Percentiles rank a stretch among this genome's conserved stretches.
phyloP scores from a whole-genome alignment of 1,140 invertebrate genomes.

The Lethrus apterus region DNA sequence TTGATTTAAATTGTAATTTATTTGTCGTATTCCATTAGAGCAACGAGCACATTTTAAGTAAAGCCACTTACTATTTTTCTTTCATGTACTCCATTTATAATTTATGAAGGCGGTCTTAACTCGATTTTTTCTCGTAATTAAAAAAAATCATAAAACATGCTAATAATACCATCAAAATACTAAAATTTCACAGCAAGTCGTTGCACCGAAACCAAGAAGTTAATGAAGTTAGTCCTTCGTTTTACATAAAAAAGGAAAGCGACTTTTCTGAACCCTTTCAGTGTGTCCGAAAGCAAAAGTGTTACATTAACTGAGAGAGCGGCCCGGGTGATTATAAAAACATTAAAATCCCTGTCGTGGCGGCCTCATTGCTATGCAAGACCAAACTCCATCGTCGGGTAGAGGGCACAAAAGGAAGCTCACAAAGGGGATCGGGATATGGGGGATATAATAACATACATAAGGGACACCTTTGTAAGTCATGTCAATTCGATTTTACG shows the following conservation, averaged over 20 bases:
- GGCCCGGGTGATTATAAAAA: conserved; percentile 25
- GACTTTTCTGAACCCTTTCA: conserved; percentile 27
- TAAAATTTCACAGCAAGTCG: conserved; percentile 15
- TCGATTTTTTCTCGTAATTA: too few species aligned
- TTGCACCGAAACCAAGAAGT: conserved; percentile 20
- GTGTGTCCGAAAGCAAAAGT: conserved; percentile 26
- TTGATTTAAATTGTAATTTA: too few species aligned
- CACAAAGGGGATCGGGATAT: conserved; percentile 22
- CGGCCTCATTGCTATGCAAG: conserved; percentile 27
- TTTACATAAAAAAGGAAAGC: conserved; percentile 30
- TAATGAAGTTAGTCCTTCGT: conserved; percentile 23
- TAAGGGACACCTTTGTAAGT: conserved; percentile 19
- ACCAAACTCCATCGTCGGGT: conserved; percentile 16
- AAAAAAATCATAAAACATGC: conserved; percentile 15
- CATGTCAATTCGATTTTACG: conserved; percentile 16
- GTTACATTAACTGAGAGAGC: conserved; percentile 26
- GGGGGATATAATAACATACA: conserved; percentile 20
- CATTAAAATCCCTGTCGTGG: conserved; percentile 25
- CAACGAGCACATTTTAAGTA: too few species aligned
- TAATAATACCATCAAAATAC: conserved; percentile 16
- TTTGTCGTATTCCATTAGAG: too few species aligned
- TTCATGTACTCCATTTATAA: too few species aligned
- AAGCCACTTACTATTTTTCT: too few species aligned
- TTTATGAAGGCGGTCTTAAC: too few species aligned
- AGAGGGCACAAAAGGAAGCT: conserved; percentile 20